Evolutionary conservation across 1,140 invertebrate genomes (phyloP).

Genomic region (Drosophila kikkawai): DNA sequence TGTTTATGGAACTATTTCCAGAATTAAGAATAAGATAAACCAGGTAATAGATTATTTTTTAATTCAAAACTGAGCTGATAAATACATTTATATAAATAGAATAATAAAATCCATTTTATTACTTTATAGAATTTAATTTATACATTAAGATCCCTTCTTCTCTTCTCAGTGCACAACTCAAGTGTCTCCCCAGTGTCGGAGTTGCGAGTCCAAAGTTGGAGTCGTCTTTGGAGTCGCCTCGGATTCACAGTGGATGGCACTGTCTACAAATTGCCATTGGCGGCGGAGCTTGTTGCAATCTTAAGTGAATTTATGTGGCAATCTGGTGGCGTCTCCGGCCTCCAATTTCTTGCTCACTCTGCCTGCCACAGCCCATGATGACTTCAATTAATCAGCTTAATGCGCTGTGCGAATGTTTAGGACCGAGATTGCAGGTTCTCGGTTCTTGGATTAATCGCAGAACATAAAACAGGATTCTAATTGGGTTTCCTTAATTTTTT

Average conservation of each 20-base stretch:
- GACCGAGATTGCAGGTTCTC: constrained; percentile 62
- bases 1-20: not conserved
- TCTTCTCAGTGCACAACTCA: constrained; percentile 31
- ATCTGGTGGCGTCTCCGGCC: constrained; percentile 59
- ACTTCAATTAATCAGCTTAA: constrained; percentile 81
- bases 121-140: not conserved
- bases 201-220: constrained; percentile 16
- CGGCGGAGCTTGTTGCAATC: constrained; percentile 64
- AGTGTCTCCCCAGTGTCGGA: constrained; percentile 33
- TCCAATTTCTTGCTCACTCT: constrained; percentile 43
- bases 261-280: constrained; percentile 57
- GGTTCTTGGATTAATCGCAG: constrained; percentile 39
- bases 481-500: constrained; percentile 13
- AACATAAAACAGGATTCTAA: constrained; percentile 32
- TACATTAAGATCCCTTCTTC: not conserved
- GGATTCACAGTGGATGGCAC: constrained; percentile 40
- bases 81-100: not conserved
- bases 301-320: constrained; percentile 81
- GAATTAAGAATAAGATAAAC: not conserved
- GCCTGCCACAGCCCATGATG: constrained; percentile 72
- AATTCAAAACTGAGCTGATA: not conserved
- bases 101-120: not conserved
- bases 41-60: not conserved
- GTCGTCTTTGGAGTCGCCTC: constrained; percentile 1
- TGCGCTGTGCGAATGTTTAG: constrained; percentile 53